Base-by-base conservation (phyloP, 2,888 invertebrate species). In the Ennomos fuscantarius region DNA sequence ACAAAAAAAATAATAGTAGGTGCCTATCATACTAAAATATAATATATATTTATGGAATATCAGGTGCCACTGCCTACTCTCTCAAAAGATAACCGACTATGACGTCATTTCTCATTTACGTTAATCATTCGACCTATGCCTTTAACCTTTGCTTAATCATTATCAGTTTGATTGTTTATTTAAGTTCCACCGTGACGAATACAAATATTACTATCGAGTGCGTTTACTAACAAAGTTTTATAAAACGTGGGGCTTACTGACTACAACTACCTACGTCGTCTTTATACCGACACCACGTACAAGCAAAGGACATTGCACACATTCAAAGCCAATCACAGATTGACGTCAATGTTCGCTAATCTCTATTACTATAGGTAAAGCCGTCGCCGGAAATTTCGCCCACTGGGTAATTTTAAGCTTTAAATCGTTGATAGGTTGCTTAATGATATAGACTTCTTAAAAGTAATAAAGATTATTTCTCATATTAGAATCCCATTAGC, bases 71-170 rank as follows among this genome's bases (percentile, higher is more conserved):
- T 43, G 43, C 12, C 43, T 43, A 33, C 34, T 39, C 12, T 13
- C 47, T 42, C 24, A 37, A 10, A 13, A 44, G 33, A 45, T 49
- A 41, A 41, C 34, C 36, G 46, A 46, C 44, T 50, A 45, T 63
- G 63, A 65, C 65, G 65, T 63, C 53, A 55, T 60, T 58, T 45
- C 49, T 61, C 60, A 55, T 59, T 65, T 55, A 63, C 65, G 58
- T 54, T 50, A 60, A 63, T 53, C 45, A 55, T 47, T 42, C 54
- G 55, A 57, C 56, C 65, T 52, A 48, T 48, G 49, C 43, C 64
- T 46, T 42, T 57, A 64, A 64, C 62, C 62, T 68, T 66, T 68
- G 10, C 41, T 45, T 34, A 51, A 51, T 41, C 50, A 9, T 31
- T 55, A 55, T 55, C 51, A 48, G 35, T 55, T 46, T 39, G 47